A percentile compares a stretch with the other conserved stretches of the same genome.
Evolutionary conservation across 53 echinoderm and acorn worm species (phyloP).

Genomic region (Echinometra lucunter): DNA sequence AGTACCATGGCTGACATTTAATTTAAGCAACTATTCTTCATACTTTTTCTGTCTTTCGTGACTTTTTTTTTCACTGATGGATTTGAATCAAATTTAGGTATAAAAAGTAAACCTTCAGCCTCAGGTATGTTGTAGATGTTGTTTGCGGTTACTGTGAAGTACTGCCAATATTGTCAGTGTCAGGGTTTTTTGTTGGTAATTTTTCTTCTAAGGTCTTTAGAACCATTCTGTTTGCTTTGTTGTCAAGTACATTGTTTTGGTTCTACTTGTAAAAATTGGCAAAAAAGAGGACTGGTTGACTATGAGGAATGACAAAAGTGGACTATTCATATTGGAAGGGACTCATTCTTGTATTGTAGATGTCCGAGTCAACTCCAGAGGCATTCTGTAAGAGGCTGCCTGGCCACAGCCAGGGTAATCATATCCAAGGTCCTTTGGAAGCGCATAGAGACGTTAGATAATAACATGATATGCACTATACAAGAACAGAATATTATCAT

Average conservation of each 20-base stretch:
- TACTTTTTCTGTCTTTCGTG: neutral
- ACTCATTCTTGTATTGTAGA: neutral
- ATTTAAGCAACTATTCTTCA: neutral
- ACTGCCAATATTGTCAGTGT: conserved; percentile 3
- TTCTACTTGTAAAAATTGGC: neutral
- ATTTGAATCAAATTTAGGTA: neutral
- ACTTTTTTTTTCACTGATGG: neutral
- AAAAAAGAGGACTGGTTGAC: neutral
- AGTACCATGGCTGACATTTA: neutral
- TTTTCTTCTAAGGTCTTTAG: neutral
- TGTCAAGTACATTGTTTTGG: neutral
- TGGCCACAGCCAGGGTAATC: too few relatives aligned
- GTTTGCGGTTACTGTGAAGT: neutral
- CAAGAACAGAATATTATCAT: neutral
- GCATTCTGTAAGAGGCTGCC: too few relatives aligned
- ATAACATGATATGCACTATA: too few relatives aligned
- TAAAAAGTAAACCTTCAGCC: conserved; percentile 2
- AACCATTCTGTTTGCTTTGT: neutral
- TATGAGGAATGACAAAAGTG: neutral
- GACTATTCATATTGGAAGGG: neutral
- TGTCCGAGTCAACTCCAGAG: too few relatives aligned
- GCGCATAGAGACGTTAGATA: too few relatives aligned
- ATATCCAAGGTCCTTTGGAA: too few relatives aligned
- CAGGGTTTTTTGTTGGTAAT: neutral
- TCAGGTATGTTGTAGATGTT: neutral